Conservation (phyloP, 2,888 invertebrate genomes). For the Drosophila demipolita region DNA sequence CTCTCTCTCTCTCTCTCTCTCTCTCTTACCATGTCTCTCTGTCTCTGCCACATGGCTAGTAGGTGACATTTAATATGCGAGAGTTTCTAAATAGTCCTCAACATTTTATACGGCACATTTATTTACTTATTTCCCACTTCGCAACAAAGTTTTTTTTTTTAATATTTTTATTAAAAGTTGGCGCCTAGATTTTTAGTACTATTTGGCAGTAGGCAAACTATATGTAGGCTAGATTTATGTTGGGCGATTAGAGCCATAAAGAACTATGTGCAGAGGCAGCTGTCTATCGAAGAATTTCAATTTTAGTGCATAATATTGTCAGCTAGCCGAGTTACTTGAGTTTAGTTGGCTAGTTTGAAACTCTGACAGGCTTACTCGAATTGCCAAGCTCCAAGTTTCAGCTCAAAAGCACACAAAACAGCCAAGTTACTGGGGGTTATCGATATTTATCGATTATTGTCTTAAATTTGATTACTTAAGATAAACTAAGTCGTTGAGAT, state of each 20-base stretch:
- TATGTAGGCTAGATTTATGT: conserved; percentile 26
- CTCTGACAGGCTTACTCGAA: background rate
- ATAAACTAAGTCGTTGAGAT: background rate
- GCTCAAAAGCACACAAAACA: background rate
- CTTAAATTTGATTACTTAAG: background rate
- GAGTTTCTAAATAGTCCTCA: conserved; percentile 42
- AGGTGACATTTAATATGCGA: conserved; percentile 48
- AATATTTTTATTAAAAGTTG: conserved; percentile 47
- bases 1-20: background rate
- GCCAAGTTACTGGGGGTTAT: background rate
- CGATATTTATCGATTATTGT: background rate
- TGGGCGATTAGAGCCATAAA: conserved; percentile 25
- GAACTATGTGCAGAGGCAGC: conserved; percentile 10
- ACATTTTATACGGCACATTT: conserved; percentile 72
- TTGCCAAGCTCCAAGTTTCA: background rate
- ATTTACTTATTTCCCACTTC: conserved; percentile 55
- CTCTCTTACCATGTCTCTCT: background rate
- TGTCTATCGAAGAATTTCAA: conserved; percentile 11
- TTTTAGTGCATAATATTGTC: background rate
- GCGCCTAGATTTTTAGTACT: conserved; percentile 66
- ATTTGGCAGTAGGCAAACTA: conserved; percentile 17
- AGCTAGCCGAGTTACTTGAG: background rate
- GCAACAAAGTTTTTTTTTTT: background rate
- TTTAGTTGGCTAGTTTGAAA: background rate
- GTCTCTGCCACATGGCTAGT: background rate